Evolutionary conservation across 2,888 invertebrate genomes (phyloP), one percentile per base, ranked within the genome.

Genomic region (Andrena bucephala): DNA sequence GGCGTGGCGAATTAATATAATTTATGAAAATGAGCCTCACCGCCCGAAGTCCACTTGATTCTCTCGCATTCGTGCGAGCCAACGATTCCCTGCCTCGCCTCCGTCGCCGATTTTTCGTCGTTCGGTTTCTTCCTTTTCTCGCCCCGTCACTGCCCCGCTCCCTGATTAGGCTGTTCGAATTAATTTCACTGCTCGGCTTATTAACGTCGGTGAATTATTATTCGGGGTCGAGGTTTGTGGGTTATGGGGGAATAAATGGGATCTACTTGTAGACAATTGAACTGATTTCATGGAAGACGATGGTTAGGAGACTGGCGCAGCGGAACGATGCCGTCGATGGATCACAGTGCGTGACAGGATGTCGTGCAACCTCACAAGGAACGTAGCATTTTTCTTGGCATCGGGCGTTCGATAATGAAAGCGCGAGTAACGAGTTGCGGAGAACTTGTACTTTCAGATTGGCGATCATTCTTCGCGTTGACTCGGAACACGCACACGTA

Each of bases 11-110:
- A 93, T 93, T 92, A 89, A 90, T 91, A 92, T 93, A 92, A 93
- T 93, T 93, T 93, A 93, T 93, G 93, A 93, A 93, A 93, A 93
- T 93, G 92, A 93, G 92, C 83, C 83, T 81, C 73, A 81, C 85
- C 91, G 88, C 85, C 33, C 91, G 90, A 91, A 91, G 90, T 89
- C 89, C 88, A 84, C 85, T 54, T 87, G 90, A 91, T 91, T 90
- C 90, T 87, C 67, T 54, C 36, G 57, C 66, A 79, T 81, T 81
- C 78, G 65, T 67, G 76, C 65, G 24, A 27, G 20, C 24, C 10
- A 13, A 57, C 20, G 7, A 27, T 24, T 10, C 24, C 24, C 24
- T 10, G 20, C 24, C 57, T 27, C 57, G 24, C 62, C 50, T 24
- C 48, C 50, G 33, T 54, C 54, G 29, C 33, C 24, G 66, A 57